Base-by-base conservation (phyloP, 2,113 vertebrate genomes). In the Mustela lutreola region DNA sequence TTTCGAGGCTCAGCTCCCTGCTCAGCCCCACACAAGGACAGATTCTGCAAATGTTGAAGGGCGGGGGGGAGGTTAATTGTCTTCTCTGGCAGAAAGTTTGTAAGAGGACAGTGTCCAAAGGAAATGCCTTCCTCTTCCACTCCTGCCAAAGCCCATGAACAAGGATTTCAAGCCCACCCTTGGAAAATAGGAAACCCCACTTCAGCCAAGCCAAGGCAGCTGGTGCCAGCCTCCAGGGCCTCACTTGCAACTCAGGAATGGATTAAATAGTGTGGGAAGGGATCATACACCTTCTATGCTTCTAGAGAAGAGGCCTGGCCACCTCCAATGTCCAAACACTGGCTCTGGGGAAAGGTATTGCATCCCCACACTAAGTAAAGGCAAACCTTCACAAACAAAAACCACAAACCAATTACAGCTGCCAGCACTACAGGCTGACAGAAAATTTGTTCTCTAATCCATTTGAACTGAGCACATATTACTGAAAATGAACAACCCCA, bases 261-360 rank as follows among this genome's bases (percentile, higher is more conserved):
- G 8, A 28, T 39, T 63, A 10, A 67, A 42, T 1, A 56, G 1
- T 9, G 50, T 7, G 2, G 5, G 11, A 7, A 50, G 7, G 1
- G 14, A 56, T n/a, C 56, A 15, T 15, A 11, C 9, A 26, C 22
- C 67, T 14, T 33, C 15, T 11, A 48, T 18, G 4, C 5, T 5
- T 5, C 4, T 0, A 19, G 45, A 79, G 26, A 0, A 33, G n/a
- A 26, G 31, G 63, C 1, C 4, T 33, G 16, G 21, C 26, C 12
- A 3, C 56, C 33, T 9, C 1, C 0, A 3, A 12, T 15, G 15
- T 4, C 22, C 16, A 2, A 18, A 36, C 2, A 21, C 19, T 1
- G 11, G 18, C 15, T 21, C 4, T 16, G 5, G 24, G 36, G 60
- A 22, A 4, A 73, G 76, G 3, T 0, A 11, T 10, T 42, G 16